Evolutionary conservation across 2,797 vertebrate genomes (phyloP).

Genomic region (Orientallactaga sibirica): DNA sequence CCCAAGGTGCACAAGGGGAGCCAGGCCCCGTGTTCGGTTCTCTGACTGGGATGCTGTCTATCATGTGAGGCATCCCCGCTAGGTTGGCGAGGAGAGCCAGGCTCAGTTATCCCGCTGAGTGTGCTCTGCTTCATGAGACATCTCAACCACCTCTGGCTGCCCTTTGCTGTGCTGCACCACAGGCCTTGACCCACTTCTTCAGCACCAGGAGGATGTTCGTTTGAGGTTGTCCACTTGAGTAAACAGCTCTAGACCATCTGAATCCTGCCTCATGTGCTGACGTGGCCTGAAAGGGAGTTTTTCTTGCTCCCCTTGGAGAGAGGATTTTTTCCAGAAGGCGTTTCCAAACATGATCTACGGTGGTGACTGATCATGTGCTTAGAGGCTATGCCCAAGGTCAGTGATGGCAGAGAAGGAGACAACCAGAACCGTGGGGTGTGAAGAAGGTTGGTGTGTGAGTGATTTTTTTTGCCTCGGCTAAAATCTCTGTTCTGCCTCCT

Average conservation of each 20-base stretch:
- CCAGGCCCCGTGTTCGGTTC: neutral
- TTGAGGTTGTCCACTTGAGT: neutral
- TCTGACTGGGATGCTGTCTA: neutral
- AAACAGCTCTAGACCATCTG: slow-evolving; percentile 17
- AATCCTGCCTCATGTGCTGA: neutral
- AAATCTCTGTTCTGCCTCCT: neutral
- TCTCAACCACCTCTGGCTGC: neutral
- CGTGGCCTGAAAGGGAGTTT: neutral
- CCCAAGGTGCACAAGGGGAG: neutral
- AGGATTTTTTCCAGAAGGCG: slow-evolving; percentile 62
- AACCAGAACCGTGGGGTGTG: neutral
- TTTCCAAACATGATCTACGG: slow-evolving; percentile 59
- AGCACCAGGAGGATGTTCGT: neutral
- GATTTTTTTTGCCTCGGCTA: neutral
- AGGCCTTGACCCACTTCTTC: neutral
- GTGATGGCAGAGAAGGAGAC: neutral
- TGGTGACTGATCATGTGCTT: neutral
- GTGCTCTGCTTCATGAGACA: neutral
- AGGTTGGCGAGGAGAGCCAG: neutral
- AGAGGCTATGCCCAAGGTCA: slow-evolving; percentile 7
- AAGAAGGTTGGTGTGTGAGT: neutral
- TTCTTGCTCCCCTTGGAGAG: slow-evolving; percentile 19
- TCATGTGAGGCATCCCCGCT: neutral
- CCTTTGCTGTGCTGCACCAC: neutral
- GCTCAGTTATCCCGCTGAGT: neutral